Evolutionary conservation across 2,797 vertebrate species (phyloP), one percentile per base, ranked within the genome.

Genomic region (Mallotus villosus): DNA sequence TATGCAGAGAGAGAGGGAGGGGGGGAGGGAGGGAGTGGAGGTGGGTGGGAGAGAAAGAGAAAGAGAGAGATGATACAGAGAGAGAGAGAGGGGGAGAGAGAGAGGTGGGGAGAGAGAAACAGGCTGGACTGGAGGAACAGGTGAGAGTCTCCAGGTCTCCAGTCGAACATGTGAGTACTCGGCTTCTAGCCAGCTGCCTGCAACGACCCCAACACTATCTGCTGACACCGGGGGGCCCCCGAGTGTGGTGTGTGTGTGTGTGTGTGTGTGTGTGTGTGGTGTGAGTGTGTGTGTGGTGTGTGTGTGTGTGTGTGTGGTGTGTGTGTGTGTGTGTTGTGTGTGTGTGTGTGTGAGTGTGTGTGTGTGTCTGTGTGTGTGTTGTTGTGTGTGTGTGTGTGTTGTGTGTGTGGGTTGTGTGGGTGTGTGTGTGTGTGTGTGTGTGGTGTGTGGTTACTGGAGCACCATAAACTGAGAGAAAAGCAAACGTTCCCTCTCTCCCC

Each of bases 151-250:
- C 5, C 65, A 34, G 5, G 67, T 72, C 76, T 78, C 51, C 61
- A 73, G 73, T 71, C 2, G 73, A 73, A 53, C 32, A 22, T 65
- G 78, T 79, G 79, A 74, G 78, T 78, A 77, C 37, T 79, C 79
- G 78, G 78, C 86, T 82, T 75, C 70, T 72, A 70, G 74, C 74
- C 89, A 91, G 89, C 90, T 91, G 90, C 80, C 86, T 27, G 66
- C 74, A 77, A 79, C 74, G 79, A 74, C 68, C 46, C 72, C 74
- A 59, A 75, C 72, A 21, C 76, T 59, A 72, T 70, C 63, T 53
- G 74, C 51, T 72, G 72, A 73, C 77, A 79, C 77, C 8, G 68
- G 74, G 68, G 74, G 72, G 78, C 73, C 55, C 46, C 19, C 19
- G n/a, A 58, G 81, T 76, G 78, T 72, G 60, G 67, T 64, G 75